Conservation (phyloP, 2,797 vertebrate genomes). For the Alauda arvensis region DNA sequence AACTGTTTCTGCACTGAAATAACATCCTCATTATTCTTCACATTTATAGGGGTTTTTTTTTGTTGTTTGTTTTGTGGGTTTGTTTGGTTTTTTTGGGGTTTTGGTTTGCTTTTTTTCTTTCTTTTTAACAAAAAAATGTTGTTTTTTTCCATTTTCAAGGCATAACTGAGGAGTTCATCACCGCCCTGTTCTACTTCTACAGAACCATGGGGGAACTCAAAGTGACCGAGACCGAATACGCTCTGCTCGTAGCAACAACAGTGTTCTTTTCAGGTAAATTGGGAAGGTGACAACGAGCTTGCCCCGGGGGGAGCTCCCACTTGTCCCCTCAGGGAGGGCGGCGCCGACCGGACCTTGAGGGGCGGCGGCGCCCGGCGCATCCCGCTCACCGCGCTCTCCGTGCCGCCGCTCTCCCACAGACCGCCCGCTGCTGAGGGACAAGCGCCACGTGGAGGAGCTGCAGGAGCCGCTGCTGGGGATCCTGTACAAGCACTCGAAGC, state of each 20-base stretch:
- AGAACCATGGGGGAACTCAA: slow-evolving; percentile 87
- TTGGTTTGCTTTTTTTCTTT: background rate
- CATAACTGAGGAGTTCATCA: slow-evolving; percentile 82
- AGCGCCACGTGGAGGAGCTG: slow-evolving; percentile 71
- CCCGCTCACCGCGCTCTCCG: background rate
- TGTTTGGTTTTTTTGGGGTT: no score
- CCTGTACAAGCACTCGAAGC: slow-evolving; percentile 76
- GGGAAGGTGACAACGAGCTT: background rate
- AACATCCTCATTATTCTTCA: background rate
- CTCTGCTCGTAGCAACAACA: slow-evolving; percentile 85
- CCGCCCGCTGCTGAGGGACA: slow-evolving; percentile 72
- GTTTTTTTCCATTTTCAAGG: slow-evolving; percentile 58
- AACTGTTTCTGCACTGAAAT: background rate
- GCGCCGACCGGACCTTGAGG: background rate
- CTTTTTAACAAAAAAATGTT: background rate
- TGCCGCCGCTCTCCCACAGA: slow-evolving; percentile 27
- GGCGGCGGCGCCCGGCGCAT: background rate
- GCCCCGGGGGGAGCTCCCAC: background rate
- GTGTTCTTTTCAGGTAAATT: slow-evolving; percentile 89
- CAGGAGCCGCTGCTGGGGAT: slow-evolving; percentile 74
- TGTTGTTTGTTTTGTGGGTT: no score
- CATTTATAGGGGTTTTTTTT: rapidly evolving
- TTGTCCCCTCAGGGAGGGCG: background rate
- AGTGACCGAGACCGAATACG: slow-evolving; percentile 85
- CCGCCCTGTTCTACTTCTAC: slow-evolving; percentile 87